Conservation (phyloP, 2,888 invertebrate genomes). For the Trichacis sp. region DNA sequence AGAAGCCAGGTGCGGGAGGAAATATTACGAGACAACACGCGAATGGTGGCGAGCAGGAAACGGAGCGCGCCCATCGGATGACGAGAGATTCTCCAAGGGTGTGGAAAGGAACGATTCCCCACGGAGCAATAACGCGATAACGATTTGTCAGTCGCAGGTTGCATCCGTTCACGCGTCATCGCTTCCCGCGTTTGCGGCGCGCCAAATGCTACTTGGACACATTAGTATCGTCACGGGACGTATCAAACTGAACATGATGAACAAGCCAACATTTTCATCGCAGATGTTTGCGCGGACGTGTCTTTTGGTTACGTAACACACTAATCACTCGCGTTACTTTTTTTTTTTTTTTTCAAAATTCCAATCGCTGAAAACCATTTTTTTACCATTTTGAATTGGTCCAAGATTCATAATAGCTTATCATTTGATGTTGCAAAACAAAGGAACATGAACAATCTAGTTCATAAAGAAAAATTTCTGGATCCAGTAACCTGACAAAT, state of each 20-base stretch:
- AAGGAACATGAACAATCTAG: no score
- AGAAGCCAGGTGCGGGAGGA: no score
- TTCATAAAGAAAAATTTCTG: no score
- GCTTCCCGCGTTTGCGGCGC: slow-evolving; percentile 28
- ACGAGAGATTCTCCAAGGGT: slow-evolving; percentile 16
- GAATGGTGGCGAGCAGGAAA: no score
- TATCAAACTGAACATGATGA: not conserved
- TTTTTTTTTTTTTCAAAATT: no score
- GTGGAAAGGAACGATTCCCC: slow-evolving; percentile 43
- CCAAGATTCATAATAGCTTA: no score
- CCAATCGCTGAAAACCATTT: no score
- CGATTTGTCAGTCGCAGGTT: slow-evolving; percentile 49
- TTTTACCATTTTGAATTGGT: no score
- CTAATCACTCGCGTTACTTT: not conserved
- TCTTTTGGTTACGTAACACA: not conserved
- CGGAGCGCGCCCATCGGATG: no score
- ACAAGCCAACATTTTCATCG: slow-evolving; percentile 4
- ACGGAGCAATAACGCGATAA: slow-evolving; percentile 55
- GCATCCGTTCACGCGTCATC: slow-evolving; percentile 51
- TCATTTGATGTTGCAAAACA: no score
- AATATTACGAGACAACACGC: no score
- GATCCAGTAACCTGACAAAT: no score
- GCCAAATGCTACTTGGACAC: slow-evolving; percentile 12
- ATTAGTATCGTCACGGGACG: not conserved
- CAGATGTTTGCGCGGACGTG: not conserved